Conservation (phyloP, 2,888 invertebrate species). For the Amphipoea lucens region DNA sequence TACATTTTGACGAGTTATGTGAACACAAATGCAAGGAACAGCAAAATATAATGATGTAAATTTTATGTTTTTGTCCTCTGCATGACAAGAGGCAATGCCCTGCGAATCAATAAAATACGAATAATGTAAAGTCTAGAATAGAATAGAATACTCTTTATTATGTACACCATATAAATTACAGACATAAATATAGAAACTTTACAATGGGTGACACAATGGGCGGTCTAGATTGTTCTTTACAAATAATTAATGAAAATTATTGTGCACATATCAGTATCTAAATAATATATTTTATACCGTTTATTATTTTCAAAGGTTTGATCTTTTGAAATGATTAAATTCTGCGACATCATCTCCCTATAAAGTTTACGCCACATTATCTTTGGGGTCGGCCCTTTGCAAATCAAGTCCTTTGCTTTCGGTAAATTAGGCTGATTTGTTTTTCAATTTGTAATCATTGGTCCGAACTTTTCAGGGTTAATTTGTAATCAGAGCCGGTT, state of each 20-base stretch:
- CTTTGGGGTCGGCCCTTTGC: conserved; percentile 25
- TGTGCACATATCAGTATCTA: background rate
- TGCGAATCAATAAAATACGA: background rate
- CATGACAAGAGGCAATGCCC: background rate
- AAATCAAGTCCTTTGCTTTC: conserved; percentile 27
- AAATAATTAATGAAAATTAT: conserved; percentile 6
- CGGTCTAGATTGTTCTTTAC: conserved; percentile 4
- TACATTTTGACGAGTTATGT: too few relatives aligned
- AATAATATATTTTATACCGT: background rate
- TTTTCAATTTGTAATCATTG: conserved; percentile 7
- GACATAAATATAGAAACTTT: too few relatives aligned
- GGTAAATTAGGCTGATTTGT: conserved; percentile 18
- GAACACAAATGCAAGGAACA: too few relatives aligned
- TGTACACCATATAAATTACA: too few relatives aligned
- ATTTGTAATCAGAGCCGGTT: conserved; percentile 15
- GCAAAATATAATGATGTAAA: background rate
- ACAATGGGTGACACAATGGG: too few relatives aligned
- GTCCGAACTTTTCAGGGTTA: background rate
- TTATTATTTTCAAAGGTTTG: conserved; percentile 13
- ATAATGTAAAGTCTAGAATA: background rate
- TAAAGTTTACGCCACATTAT: conserved; percentile 19
- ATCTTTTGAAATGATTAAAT: conserved; percentile 16
- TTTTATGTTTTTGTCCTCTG: background rate
- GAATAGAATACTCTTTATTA: too few relatives aligned
- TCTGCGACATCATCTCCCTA: conserved; percentile 5